Evolutionary conservation across 64 coral and sea anemone species (phyloP).

Genomic region (Actinia tenebrosa): DNA sequence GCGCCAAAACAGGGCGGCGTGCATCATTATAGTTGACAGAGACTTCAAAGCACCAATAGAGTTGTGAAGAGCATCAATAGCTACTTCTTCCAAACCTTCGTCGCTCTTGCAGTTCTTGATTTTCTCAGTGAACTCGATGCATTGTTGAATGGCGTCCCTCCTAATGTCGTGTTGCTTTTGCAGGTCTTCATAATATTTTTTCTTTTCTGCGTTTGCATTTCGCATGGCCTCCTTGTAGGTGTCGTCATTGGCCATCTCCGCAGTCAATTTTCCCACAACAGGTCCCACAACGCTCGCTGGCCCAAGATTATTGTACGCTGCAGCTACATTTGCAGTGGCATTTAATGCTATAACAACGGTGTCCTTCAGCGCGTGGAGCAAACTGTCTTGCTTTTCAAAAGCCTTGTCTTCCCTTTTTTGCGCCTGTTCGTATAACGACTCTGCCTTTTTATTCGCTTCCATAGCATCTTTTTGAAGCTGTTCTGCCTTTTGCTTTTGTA

Average conservation of each 20-base stretch:
- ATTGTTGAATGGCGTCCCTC: conserved; percentile 34
- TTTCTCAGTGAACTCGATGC: conserved; percentile 53
- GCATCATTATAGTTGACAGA: conserved; percentile 66
- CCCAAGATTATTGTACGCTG: too few relatives aligned
- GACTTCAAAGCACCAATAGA: conserved; percentile 61
- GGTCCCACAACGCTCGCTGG: too few relatives aligned
- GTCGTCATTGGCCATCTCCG: background rate
- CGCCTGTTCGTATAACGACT: conserved; percentile 18
- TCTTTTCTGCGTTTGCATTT: conserved; percentile 57
- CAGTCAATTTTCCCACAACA: too few relatives aligned
- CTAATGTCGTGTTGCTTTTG: conserved; percentile 45
- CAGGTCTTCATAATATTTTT: conserved; percentile 48
- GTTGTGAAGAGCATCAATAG: conserved; percentile 56
- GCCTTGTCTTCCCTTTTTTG: conserved; percentile 48
- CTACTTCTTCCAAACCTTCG: conserved; percentile 36
- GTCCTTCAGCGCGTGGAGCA: background rate
- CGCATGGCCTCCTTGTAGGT: conserved; percentile 41
- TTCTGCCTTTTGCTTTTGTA: conserved; percentile 23
- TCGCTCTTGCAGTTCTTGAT: conserved; percentile 44
- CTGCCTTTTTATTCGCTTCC: conserved; percentile 31
- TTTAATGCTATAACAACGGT: background rate
- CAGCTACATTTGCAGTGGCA: background rate
- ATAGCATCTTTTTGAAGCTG: conserved; percentile 17
- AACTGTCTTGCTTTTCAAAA: conserved; percentile 24
- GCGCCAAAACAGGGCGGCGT: conserved; percentile 55